These are phyloP conservation scores for Calliphora vomitoria DNA, from an alignment of 2,888 invertebrate species.

Conservation along the genomic window DNA sequence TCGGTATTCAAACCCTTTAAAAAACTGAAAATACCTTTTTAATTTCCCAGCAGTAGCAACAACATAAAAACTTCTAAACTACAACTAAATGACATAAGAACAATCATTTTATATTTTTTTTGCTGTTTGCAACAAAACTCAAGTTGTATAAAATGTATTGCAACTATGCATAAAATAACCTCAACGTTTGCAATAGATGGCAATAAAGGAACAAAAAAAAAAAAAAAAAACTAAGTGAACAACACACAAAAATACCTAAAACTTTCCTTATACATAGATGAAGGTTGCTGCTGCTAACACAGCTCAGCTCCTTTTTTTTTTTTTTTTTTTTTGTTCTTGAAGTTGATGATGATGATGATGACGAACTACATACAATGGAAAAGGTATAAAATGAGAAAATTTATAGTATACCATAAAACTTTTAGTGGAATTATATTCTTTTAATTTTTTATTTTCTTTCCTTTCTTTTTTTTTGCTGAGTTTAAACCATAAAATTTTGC, in stretches of 20 bases:
- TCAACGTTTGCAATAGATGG: conserved; percentile 49
- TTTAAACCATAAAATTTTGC: conserved; percentile 10
- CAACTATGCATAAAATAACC: conserved; percentile 64
- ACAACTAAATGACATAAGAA: conserved; percentile 24
- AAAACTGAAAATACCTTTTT: not conserved
- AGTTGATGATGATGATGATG: conserved; percentile 15
- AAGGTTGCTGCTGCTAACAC: conserved; percentile 14
- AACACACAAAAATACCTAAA: not conserved
- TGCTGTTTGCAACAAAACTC: conserved; percentile 3
- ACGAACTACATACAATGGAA: conserved; percentile 14
- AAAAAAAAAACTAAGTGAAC: not conserved
- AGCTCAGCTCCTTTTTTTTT: not conserved
- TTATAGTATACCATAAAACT: conserved; percentile 29
- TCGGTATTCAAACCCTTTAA: not conserved
- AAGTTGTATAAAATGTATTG: conserved; percentile 55
- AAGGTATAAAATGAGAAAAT: conserved; percentile 37
- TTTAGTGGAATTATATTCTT: conserved; percentile 28
- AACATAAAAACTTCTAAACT: conserved; percentile 9
- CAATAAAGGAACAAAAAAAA: conserved; percentile 17
- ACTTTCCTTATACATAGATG: not conserved
- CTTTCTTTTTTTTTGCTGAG: not conserved
- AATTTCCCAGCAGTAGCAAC: not conserved
- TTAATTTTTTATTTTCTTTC: not conserved
- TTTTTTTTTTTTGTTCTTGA: not conserved
- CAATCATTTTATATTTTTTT: not conserved